A percentile compares a stretch with the other conserved stretches of the same genome.
phyloP scores from a whole-genome alignment of 2,113 vertebrate species.

The Bolborhynchus lineola region DNA sequence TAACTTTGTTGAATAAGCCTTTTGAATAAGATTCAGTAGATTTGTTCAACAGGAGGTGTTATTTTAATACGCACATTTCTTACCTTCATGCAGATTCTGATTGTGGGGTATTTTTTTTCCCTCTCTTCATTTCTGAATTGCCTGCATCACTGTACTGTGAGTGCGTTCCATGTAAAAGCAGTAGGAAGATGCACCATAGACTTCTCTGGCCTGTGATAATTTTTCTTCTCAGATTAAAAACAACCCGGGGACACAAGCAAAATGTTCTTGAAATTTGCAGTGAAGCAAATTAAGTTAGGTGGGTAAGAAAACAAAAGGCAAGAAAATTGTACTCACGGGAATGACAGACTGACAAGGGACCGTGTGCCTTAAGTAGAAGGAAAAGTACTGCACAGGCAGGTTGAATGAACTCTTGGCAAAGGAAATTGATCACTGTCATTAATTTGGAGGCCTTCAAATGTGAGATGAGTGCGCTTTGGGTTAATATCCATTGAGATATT shows the following conservation, averaged over 20 bases:
- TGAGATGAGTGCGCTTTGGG: not conserved
- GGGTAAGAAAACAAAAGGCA: not conserved
- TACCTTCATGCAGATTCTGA: not conserved
- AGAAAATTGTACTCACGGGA: not conserved
- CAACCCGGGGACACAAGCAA: not conserved
- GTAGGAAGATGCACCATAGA: not conserved
- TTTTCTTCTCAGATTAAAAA: not conserved
- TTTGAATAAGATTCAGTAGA: not conserved
- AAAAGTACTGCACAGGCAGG: not conserved
- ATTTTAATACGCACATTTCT: not conserved
- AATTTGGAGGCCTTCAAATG: not conserved
- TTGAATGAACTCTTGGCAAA: not conserved
- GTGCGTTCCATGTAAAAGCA: not conserved
- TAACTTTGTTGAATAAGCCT: not conserved
- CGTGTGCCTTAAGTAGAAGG: not conserved
- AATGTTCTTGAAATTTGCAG: not conserved
- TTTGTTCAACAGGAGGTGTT: not conserved
- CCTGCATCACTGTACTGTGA: not conserved
- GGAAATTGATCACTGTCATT: not conserved
- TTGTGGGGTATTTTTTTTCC: no score
- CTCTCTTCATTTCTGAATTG: not conserved
- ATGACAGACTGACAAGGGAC: not conserved
- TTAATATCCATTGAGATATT: not conserved
- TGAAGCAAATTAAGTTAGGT: not conserved
- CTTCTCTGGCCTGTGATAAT: not conserved